phyloP scores from a whole-genome alignment of 2,888 invertebrate species.

The Drosophila conformis region DNA sequence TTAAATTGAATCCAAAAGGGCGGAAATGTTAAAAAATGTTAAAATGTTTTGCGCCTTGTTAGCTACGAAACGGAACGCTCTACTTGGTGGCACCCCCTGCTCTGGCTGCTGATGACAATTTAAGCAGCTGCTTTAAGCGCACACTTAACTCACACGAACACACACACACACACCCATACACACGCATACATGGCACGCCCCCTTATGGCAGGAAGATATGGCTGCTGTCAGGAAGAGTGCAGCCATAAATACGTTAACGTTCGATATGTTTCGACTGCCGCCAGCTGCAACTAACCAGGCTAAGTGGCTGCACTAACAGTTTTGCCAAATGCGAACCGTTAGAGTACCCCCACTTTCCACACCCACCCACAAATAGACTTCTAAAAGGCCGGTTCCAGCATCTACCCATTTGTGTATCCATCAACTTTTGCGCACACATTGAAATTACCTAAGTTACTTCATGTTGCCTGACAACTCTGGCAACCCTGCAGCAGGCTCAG shows the following conservation, averaged over 20 bases:
- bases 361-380: not conserved
- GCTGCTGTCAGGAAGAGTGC: constrained; percentile 67
- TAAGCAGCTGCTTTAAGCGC: constrained; percentile 58
- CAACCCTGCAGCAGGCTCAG: not conserved
- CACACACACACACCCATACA: not conserved
- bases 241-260: constrained; percentile 76
- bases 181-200: constrained; percentile 1
- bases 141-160: constrained; percentile 4
- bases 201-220: constrained; percentile 43
- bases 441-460: constrained; percentile 61
- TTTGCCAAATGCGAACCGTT: constrained; percentile 44
- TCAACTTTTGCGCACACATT: constrained; percentile 43
- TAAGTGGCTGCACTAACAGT: constrained; percentile 73
- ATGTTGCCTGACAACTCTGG: constrained; percentile 24
- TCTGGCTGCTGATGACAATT: constrained; percentile 42
- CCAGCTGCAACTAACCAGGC: constrained; percentile 69
- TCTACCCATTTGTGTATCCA: constrained; percentile 34
- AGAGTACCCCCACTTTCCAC: not conserved
- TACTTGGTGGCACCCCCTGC: constrained; percentile 48
- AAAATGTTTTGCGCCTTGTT: constrained; percentile 74
- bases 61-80: constrained; percentile 47
- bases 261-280: constrained; percentile 62
- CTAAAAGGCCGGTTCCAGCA: constrained; percentile 37
- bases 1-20: constrained; percentile 77
- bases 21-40: constrained; percentile 77